These are phyloP conservation scores for Drosophila sordidula DNA, from an alignment of 2,888 invertebrate genomes.

Conservation along the genomic window DNA sequence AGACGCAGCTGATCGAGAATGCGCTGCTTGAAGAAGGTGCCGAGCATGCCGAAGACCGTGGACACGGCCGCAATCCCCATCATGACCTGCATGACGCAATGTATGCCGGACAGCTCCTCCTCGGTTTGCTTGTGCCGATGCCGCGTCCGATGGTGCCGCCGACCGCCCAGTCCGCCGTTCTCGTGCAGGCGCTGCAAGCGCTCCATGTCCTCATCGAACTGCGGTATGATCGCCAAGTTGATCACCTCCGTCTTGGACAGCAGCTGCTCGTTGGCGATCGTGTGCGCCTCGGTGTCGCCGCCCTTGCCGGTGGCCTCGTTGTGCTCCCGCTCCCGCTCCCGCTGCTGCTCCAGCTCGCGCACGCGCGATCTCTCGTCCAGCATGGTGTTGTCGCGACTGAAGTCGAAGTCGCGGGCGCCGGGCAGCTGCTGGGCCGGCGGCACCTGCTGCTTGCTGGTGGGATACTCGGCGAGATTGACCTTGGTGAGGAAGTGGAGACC, in stretches of 20 bases:
- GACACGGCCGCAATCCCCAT: conserved; percentile 85
- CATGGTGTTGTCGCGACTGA: conserved; percentile 84
- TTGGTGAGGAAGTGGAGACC: conserved; percentile 81
- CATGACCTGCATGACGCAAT: conserved; percentile 85
- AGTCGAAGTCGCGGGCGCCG: conserved; percentile 82
- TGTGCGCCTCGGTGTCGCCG: conserved; percentile 62
- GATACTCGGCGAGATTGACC: conserved; percentile 83
- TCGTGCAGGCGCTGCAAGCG: conserved; percentile 83
- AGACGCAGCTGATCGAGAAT: conserved; percentile 84
- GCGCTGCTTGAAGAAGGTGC: conserved; percentile 85
- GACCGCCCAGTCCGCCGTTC: conserved; percentile 75
- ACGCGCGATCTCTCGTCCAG: conserved; percentile 82
- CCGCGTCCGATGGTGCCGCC: conserved; percentile 83
- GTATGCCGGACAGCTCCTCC: conserved; percentile 84
- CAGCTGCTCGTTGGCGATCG: conserved; percentile 82
- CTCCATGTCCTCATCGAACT: conserved; percentile 85
- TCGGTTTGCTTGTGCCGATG: conserved; percentile 83
- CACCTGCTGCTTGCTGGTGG: conserved; percentile 76
- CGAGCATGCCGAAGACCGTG: conserved; percentile 85
- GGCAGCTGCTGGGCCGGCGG: conserved; percentile 56
- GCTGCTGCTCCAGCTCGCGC: conserved; percentile 71
- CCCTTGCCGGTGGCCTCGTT: conserved; percentile 63
- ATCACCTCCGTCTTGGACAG: conserved; percentile 85
- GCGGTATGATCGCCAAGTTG: conserved; percentile 85
- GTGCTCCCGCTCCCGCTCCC: conserved; percentile 64